Evolutionary conservation across 2,113 vertebrate species (phyloP).

Genomic region (Lasiurus borealis): DNA sequence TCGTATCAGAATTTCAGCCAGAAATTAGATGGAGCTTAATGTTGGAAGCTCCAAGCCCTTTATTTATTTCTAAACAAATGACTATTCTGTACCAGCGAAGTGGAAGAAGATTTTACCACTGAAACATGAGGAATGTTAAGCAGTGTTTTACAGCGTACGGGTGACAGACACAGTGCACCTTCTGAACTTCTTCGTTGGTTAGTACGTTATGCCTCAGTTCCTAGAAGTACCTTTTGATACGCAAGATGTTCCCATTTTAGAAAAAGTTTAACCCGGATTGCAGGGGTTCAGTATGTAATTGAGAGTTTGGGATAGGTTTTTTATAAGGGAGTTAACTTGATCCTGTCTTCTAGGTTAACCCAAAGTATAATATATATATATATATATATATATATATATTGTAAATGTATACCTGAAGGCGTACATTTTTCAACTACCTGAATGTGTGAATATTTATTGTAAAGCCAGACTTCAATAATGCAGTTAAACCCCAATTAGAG

Average conservation of each 20-base stretch:
- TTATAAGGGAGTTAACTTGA: background rate
- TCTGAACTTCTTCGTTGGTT: background rate
- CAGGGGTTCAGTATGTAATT: background rate
- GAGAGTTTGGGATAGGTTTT: background rate
- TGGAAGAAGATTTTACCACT: background rate
- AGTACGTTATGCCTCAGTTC: slow-evolving; percentile 1
- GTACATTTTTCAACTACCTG: background rate
- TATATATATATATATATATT: too few species aligned
- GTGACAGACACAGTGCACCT: background rate
- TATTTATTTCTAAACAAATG: background rate
- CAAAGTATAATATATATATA: background rate
- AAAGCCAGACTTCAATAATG: background rate
- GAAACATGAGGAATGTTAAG: slow-evolving; percentile 11
- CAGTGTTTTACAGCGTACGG: background rate
- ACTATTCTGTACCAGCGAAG: background rate
- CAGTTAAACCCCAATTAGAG: background rate
- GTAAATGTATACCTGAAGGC: background rate
- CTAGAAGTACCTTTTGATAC: background rate
- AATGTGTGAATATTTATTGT: background rate
- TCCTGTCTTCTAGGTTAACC: background rate
- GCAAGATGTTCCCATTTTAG: background rate
- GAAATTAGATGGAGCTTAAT: background rate
- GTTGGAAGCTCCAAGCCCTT: background rate
- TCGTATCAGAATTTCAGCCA: background rate
- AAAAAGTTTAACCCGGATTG: background rate